Conservation (phyloP, 2,888 invertebrate genomes). For the Aquatica leii region DNA sequence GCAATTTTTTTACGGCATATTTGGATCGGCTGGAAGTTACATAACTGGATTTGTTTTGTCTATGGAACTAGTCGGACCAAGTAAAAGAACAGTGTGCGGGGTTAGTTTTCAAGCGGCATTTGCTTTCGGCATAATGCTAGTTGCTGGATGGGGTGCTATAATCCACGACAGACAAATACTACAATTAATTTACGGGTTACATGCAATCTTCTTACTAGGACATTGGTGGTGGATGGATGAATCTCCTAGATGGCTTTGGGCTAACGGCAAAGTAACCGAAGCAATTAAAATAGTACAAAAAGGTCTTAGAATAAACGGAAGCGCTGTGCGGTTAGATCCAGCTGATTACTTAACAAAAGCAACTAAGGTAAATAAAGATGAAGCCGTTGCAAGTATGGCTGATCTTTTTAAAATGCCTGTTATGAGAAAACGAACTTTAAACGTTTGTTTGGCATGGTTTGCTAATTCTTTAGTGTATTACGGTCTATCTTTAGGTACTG, state of each 20-base stretch:
- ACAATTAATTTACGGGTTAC: conserved; percentile 82
- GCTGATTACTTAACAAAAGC: conserved; percentile 72
- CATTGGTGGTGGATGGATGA: conserved; percentile 92
- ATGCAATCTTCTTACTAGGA: conserved; percentile 73
- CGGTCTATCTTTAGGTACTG: conserved; percentile 82
- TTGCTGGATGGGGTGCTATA: conserved; percentile 83
- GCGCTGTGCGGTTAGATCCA: conserved; percentile 69
- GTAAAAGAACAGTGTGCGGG: conserved; percentile 81
- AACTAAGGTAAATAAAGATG: conserved; percentile 57
- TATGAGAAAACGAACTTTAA: conserved; percentile 79
- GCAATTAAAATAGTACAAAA: conserved; percentile 78
- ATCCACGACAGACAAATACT: conserved; percentile 76
- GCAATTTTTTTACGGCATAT: conserved; percentile 80
- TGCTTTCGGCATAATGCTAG: conserved; percentile 81
- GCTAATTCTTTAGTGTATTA: conserved; percentile 90
- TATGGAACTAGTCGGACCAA: conserved; percentile 86
- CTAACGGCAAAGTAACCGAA: conserved; percentile 77
- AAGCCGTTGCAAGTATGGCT: conserved; percentile 66
- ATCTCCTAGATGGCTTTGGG: conserved; percentile 89
- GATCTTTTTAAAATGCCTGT: conserved; percentile 86
- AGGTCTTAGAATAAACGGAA: conserved; percentile 78
- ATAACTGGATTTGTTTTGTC: conserved; percentile 73
- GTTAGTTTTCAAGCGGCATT: conserved; percentile 82
- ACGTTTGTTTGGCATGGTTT: conserved; percentile 86
- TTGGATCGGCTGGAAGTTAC: conserved; percentile 83